Percentiles rank a stretch among this genome's conserved stretches.
Conservation (phyloP, 2,888 invertebrate genomes). For the Synanthedon formicaeformis region DNA sequence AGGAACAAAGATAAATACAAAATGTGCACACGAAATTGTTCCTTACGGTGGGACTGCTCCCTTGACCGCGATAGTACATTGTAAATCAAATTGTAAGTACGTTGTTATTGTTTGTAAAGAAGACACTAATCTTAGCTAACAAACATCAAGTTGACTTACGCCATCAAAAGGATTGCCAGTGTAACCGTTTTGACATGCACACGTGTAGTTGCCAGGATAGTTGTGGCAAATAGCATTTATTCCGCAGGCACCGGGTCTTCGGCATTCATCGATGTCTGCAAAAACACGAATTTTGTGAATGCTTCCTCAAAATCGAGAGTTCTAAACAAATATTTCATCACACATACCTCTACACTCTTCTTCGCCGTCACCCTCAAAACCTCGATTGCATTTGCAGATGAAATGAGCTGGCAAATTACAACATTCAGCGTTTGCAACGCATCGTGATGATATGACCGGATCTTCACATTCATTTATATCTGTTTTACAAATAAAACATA, state of each 20-base stretch:
- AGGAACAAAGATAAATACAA: too few species aligned
- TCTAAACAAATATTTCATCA: not conserved
- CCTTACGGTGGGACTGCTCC: too few species aligned
- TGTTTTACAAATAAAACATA: conserved; percentile 8
- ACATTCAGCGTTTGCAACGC: conserved; percentile 93
- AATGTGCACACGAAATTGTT: too few species aligned
- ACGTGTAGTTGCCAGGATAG: conserved; percentile 88
- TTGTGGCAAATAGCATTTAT: conserved; percentile 85
- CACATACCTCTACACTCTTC: conserved; percentile 80
- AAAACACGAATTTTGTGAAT: conserved; percentile 5
- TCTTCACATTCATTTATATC: conserved; percentile 93
- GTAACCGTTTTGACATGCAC: conserved; percentile 85
- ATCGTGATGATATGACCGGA: conserved; percentile 84
- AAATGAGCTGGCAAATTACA: conserved; percentile 95
- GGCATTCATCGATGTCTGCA: conserved; percentile 90
- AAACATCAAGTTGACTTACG: conserved; percentile 27
- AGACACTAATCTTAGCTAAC: not conserved
- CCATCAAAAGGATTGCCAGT: conserved; percentile 81
- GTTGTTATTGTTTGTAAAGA: not conserved
- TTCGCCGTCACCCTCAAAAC: conserved; percentile 92
- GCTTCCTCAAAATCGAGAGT: not conserved
- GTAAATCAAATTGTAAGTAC: not conserved
- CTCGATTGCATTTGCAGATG: conserved; percentile 92
- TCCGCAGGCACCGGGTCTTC: conserved; percentile 84
- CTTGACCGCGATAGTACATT: too few species aligned